Base-by-base conservation (phyloP, 2,797 vertebrate species). In the Acridotheres tristis region DNA sequence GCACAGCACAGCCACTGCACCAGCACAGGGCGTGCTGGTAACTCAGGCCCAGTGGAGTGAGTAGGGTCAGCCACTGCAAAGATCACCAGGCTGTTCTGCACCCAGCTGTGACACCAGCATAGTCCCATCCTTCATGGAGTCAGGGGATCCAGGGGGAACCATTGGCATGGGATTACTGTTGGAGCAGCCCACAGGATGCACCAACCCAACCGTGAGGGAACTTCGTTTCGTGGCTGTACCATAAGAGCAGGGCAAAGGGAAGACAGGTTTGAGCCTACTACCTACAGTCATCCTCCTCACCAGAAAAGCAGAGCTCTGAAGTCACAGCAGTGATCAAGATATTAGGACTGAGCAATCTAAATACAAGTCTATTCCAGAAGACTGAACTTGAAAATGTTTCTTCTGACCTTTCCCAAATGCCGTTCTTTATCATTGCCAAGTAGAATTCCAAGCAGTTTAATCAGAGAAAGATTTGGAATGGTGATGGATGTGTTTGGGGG, bases 371-470 rank as follows among this genome's bases (percentile, higher is more conserved):
- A 67, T 97, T 95, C 61, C 90, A 92, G 87, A 89, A 16, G 53
- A 92, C 48, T 93, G 89, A 96, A 96, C 67, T 80, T 86, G 85
- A 93, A 96, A 93, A 95, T 94, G 83, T 36, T 97, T 95, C 71
- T 94, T 89, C 68, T 94, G 96, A 97, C 97, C 97, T 98, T 97
- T 97, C 61, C 65, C 89, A 98, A 97, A 97, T 93, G 95, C 45
- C 6, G 3, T 84, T 79, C 90, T 96, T 96, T 95, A 61, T 95
- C 45, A 8, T 30, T 79, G 76, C 63, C 66, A 71, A 57, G 32
- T 47, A 90, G 74, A 96, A 95, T 93, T 78, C 82, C 88, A 95
- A 91, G 71, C 57, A 61, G 68, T 90, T 96, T 95, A 90, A 94
- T 90, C 74, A 87, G 83, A 85, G 38, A 48, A 86, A 61, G 48